Percentiles rank a stretch among this genome's conserved stretches.
Conservation (phyloP, 2,797 vertebrate genomes). For the Argya squamiceps region DNA sequence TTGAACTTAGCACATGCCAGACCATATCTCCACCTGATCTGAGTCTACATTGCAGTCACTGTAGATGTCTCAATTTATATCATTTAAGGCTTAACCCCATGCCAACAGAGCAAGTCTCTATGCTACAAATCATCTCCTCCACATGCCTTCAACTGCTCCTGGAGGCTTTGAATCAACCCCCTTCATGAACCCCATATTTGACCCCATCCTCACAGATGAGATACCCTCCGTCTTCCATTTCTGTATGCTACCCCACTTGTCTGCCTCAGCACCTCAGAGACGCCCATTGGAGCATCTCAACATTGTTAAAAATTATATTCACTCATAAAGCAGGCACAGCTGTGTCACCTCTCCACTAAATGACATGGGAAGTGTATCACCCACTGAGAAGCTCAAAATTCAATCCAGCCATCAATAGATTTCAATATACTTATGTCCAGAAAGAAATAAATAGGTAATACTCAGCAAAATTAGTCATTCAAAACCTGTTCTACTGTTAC, state of each 20-base stretch:
- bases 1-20: neutral
- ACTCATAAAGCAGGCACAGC: neutral
- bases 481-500: neutral
- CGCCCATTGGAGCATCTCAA: neutral
- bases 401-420: neutral
- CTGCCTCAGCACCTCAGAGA: neutral
- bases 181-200: fast-evolving
- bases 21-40: neutral
- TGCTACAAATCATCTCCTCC: neutral
- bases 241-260: neutral
- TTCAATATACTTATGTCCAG: neutral
- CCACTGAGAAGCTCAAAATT: neutral
- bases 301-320: neutral
- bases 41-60: neutral
- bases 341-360: neutral
- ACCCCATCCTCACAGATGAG: neutral
- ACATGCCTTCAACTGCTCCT: neutral
- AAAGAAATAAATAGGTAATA: neutral
- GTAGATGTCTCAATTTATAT: neutral
- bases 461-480: neutral
- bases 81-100: neutral
- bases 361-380: neutral
- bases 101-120: neutral
- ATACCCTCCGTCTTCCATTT: neutral
- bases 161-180: neutral